A percentile compares a stretch with the other conserved stretches of the same genome.
Evolutionary conservation across 2,888 invertebrate genomes (phyloP).

Genomic region (Philereme transversata): DNA sequence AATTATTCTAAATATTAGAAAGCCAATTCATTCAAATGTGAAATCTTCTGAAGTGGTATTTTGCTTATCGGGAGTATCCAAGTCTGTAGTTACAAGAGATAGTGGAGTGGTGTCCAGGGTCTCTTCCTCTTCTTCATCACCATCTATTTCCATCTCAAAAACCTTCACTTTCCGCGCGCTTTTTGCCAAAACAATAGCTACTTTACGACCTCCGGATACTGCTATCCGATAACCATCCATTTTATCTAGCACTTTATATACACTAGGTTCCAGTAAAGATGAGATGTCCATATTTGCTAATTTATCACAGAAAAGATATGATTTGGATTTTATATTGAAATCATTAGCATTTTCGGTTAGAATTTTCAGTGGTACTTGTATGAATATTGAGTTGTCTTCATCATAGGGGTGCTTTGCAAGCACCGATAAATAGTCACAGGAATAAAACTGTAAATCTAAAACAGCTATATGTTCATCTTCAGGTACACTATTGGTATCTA

Average conservation of each 20-base stretch:
- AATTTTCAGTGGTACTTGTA: slow-evolving; percentile 77
- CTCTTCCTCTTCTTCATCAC: slow-evolving; percentile 93
- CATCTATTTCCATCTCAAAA: slow-evolving; percentile 97
- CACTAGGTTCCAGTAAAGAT: slow-evolving; percentile 76
- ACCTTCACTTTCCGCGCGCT: slow-evolving; percentile 91
- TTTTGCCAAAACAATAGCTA: slow-evolving; percentile 93
- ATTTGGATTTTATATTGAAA: slow-evolving; percentile 66
- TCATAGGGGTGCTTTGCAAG: slow-evolving; percentile 83
- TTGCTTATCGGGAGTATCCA: slow-evolving; percentile 54
- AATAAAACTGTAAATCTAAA: slow-evolving; percentile 91
- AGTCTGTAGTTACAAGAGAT: slow-evolving; percentile 61
- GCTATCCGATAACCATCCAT: slow-evolving; percentile 88
- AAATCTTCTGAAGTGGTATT: slow-evolving; percentile 49
- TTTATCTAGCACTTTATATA: slow-evolving; percentile 86
- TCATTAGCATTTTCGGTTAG: slow-evolving; percentile 72
- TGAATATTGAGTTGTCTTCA: slow-evolving; percentile 72
- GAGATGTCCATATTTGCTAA: slow-evolving; percentile 80
- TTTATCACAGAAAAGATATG: slow-evolving; percentile 71
- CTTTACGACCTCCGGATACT: slow-evolving; percentile 93
- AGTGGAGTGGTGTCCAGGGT: slow-evolving; percentile 74
- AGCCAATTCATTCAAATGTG: slow-evolving; percentile 38
- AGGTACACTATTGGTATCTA: slow-evolving; percentile 51
- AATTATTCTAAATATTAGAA: too few species aligned
- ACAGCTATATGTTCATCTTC: slow-evolving; percentile 73
- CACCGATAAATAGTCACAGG: slow-evolving; percentile 88